Evolutionary conservation across 2,113 vertebrate genomes (phyloP).

Genomic region (Ariopsis seemanni): DNA sequence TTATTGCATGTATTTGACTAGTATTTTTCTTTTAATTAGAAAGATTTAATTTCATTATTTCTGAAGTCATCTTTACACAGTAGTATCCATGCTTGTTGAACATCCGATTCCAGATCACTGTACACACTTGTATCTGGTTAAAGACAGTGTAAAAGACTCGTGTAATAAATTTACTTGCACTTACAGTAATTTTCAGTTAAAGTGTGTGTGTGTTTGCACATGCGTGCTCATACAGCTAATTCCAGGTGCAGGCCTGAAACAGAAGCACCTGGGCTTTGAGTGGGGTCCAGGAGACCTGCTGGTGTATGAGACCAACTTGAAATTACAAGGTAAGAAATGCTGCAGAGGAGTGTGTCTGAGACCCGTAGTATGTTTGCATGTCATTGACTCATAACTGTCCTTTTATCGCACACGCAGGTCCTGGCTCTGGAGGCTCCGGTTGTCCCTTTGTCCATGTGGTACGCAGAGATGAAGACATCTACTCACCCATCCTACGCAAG

Average conservation of each 20-base stretch:
- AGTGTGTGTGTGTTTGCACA: neutral
- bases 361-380: neutral
- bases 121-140: neutral
- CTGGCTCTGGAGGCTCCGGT: constrained; percentile 40
- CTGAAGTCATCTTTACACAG: too few species aligned
- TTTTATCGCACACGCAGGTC: constrained; percentile 46
- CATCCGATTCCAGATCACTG: neutral
- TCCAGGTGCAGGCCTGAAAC: constrained; percentile 74
- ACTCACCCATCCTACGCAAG: constrained; percentile 88
- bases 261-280: constrained; percentile 85
- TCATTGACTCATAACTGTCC: neutral
- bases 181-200: neutral
- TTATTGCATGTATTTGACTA: too few species aligned
- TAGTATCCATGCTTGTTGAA: too few species aligned
- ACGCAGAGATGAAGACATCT: constrained; percentile 85
- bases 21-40: too few species aligned
- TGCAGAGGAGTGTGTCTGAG: neutral
- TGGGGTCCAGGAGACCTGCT: constrained; percentile 92
- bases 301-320: constrained; percentile 83
- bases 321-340: constrained; percentile 70
- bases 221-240: constrained; percentile 71
- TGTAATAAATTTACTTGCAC: neutral
- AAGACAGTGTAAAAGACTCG: neutral
- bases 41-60: too few species aligned
- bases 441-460: constrained; percentile 77